A percentile compares a stretch with the other conserved stretches of the same genome.
These are phyloP conservation scores for Perodicticus potto DNA, from an alignment of 2,797 vertebrate genomes.

Conservation along the genomic window DNA sequence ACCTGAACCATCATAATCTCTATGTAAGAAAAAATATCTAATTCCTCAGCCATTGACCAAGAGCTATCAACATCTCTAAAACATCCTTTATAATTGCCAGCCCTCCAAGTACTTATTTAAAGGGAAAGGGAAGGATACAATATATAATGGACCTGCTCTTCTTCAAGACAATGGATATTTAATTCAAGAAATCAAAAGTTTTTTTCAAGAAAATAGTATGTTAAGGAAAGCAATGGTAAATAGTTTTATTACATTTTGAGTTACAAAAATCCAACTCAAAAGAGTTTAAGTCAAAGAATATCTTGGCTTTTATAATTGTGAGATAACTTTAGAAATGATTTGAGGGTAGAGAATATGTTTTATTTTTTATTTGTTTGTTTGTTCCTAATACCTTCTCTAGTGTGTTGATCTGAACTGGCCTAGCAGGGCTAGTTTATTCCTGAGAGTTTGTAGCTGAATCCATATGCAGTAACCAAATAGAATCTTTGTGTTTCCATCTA, in stretches of 20 bases:
- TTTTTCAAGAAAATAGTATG: not conserved
- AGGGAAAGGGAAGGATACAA: not conserved
- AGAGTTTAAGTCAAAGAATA: not conserved
- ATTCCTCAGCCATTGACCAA: slow-evolving; percentile 23
- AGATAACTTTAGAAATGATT: not conserved
- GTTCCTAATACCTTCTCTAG: not conserved
- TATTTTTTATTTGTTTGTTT: not conserved
- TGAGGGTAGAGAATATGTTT: not conserved
- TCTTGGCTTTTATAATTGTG: not conserved
- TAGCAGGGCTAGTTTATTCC: not conserved
- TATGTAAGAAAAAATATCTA: not conserved
- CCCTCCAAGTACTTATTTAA: not conserved
- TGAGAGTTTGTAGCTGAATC: not conserved
- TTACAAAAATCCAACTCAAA: not conserved
- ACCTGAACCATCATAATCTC: not conserved
- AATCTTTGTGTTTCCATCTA: not conserved
- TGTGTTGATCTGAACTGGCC: not conserved
- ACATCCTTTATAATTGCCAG: not conserved
- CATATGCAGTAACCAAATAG: not conserved
- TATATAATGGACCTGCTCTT: not conserved
- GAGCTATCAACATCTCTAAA: not conserved
- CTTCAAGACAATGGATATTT: slow-evolving; percentile 9
- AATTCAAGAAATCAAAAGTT: not conserved
- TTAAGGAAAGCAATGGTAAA: not conserved
- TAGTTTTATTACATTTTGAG: slow-evolving; percentile 14